These are phyloP conservation scores for Micromussa lordhowensis DNA, from an alignment of 92 coral and sea anemone species.

Conservation along the genomic window DNA sequence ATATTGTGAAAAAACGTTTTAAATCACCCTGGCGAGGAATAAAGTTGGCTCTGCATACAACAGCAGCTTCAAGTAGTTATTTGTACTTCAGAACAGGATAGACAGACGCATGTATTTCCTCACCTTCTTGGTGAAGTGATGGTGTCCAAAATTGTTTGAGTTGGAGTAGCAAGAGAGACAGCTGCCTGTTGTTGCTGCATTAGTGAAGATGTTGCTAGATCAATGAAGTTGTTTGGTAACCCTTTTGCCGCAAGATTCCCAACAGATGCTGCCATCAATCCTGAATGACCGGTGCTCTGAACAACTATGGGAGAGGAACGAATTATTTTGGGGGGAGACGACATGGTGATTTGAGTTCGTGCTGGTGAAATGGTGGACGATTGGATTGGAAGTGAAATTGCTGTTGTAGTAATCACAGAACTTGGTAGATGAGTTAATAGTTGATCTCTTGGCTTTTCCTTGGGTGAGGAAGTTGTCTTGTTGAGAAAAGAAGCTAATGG, in stretches of 20 bases:
- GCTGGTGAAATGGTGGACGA: conserved; percentile 54
- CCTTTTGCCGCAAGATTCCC: conserved; percentile 32
- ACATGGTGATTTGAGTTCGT: conserved; percentile 49
- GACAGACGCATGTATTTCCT: neutral
- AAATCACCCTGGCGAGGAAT: too few species aligned
- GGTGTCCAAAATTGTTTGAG: conserved; percentile 64
- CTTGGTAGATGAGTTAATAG: conserved; percentile 55
- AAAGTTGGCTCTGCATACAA: too few species aligned
- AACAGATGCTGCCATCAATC: conserved; percentile 22
- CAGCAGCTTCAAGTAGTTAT: neutral
- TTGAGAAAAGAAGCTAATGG: conserved; percentile 37
- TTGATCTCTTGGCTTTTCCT: conserved; percentile 49
- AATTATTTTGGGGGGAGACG: conserved; percentile 48
- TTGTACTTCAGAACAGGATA: neutral
- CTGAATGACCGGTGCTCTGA: conserved; percentile 18
- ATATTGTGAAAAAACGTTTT: neutral
- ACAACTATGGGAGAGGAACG: conserved; percentile 25
- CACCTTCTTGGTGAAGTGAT: conserved; percentile 78
- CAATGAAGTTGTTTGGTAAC: conserved; percentile 67
- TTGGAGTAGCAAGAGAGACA: conserved; percentile 31
- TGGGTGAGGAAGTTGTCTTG: conserved; percentile 65
- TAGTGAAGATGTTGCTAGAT: conserved; percentile 40
- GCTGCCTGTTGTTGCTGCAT: conserved; percentile 52
- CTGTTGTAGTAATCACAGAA: conserved; percentile 58
- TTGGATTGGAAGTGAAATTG: conserved; percentile 37